Evolutionary conservation across 2,888 invertebrate species (phyloP).

Genomic region (Sphaeridia pumilis): DNA sequence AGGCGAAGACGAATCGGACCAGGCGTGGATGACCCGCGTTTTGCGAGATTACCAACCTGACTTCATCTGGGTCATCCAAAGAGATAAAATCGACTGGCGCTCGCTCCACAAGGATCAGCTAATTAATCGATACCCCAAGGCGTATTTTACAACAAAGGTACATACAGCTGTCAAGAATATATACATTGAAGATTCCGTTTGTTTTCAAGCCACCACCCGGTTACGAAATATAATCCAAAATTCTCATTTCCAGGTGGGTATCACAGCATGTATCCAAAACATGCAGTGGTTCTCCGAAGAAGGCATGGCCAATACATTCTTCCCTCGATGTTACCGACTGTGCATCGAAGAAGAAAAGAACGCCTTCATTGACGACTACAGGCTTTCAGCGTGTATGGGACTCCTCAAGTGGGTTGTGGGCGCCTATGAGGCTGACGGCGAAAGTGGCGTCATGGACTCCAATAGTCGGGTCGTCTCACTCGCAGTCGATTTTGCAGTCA

Average conservation of each 20-base stretch:
- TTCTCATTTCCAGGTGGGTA: constrained; percentile 14
- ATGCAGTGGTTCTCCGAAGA: constrained; percentile 77
- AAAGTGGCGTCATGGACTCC: constrained; percentile 41
- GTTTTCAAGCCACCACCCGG: not conserved
- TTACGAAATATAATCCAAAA: not conserved
- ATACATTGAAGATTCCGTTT: not conserved
- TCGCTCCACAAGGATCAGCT: constrained; percentile 53
- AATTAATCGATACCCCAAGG: constrained; percentile 69
- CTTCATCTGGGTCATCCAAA: constrained; percentile 79
- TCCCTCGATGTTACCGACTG: constrained; percentile 76
- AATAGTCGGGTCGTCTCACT: constrained; percentile 26
- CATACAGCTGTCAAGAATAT: not conserved
- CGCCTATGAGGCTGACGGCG: constrained; percentile 46
- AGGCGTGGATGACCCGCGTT: constrained; percentile 49
- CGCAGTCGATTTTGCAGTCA: constrained; percentile 68
- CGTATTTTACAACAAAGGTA: constrained; percentile 86
- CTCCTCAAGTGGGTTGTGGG: constrained; percentile 64
- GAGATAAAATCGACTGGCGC: constrained; percentile 66
- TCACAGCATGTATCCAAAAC: constrained; percentile 49
- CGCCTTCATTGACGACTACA: constrained; percentile 77
- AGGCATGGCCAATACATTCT: constrained; percentile 64
- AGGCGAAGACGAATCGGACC: constrained; percentile 34
- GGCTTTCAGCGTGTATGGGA: constrained; percentile 75
- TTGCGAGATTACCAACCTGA: constrained; percentile 68
- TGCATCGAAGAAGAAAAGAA: constrained; percentile 68